A percentile compares a stretch with the other conserved stretches of the same genome.
phyloP scores from a whole-genome alignment of 2,888 invertebrate genomes.

The Agrotis segetum region DNA sequence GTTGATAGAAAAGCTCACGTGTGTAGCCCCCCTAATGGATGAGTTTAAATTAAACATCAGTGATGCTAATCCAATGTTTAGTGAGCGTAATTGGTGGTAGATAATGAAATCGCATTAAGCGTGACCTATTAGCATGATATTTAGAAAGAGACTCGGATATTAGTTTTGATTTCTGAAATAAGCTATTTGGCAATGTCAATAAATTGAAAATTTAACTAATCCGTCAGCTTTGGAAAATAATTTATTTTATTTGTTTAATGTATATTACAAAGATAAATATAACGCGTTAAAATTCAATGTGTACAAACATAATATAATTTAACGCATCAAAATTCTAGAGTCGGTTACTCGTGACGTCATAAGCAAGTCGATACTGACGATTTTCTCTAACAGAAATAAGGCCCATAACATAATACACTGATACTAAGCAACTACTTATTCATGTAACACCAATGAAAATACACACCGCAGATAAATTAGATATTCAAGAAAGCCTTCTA shows the following conservation, averaged over 20 bases:
- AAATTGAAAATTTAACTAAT: no score
- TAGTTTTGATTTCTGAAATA: not conserved
- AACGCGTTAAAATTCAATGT: no score
- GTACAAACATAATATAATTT: no score
- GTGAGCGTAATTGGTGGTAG: not conserved
- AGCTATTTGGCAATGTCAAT: no score
- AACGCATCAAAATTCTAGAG: no score
- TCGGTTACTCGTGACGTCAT: no score
- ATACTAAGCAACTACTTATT: not conserved
- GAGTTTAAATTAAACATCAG: constrained; percentile 12
- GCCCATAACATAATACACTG: no score
- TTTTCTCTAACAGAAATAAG: no score
- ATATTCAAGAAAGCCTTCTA: constrained; percentile 4
- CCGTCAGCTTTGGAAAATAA: no score
- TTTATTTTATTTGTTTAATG: no score
- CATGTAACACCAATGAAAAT: not conserved
- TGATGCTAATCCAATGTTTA: constrained; percentile 14
- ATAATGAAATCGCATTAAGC: not conserved
- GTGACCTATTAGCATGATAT: not conserved
- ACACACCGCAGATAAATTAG: not conserved
- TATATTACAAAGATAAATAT: no score
- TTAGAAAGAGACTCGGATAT: not conserved
- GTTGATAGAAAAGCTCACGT: constrained; percentile 8
- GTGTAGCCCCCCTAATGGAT: not conserved
- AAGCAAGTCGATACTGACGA: no score